A percentile compares a stretch with the other conserved stretches of the same genome.
phyloP scores from a whole-genome alignment of 2,888 invertebrate genomes.

The Laothoe populi region DNA sequence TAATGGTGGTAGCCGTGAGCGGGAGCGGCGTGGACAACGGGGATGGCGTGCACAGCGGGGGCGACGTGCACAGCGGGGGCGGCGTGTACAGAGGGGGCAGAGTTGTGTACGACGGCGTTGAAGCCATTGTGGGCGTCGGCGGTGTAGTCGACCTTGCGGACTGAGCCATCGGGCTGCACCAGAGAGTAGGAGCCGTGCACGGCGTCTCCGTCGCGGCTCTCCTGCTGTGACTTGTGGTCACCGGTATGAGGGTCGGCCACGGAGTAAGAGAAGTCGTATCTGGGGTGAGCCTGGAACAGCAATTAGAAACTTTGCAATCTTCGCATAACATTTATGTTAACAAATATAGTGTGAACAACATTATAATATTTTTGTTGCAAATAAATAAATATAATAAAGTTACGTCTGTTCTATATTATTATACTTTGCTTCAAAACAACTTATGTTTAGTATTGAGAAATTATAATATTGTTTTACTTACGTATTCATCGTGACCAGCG shows the following conservation, averaged over 20 bases:
- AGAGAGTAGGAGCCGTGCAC: conserved; percentile 81
- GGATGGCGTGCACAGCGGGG: conserved; percentile 24
- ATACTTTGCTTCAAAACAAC: not conserved
- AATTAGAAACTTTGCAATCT: not conserved
- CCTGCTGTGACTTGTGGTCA: conserved; percentile 83
- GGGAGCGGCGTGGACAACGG: conserved; percentile 11
- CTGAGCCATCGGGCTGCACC: conserved; percentile 81
- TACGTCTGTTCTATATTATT: too few species aligned
- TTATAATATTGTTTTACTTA: conserved; percentile 32
- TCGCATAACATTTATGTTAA: not conserved
- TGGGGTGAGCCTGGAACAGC: conserved; percentile 62
- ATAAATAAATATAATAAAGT: too few species aligned
- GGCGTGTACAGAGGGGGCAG: conserved; percentile 53
- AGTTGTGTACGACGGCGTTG: conserved; percentile 59
- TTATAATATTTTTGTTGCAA: too few species aligned
- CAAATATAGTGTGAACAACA: too few species aligned
- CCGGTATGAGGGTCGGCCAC: conserved; percentile 84
- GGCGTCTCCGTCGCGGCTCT: conserved; percentile 79
- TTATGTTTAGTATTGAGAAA: not conserved
- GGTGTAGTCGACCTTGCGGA: conserved; percentile 83
- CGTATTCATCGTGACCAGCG: conserved; percentile 42
- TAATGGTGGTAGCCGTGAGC: conserved; percentile 42
- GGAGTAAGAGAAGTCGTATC: conserved; percentile 80
- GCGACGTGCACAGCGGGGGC: conserved; percentile 33
- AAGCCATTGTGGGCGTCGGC: conserved; percentile 82